phyloP scores from a whole-genome alignment of 2,888 invertebrate species.

The Brachycybe producta region DNA sequence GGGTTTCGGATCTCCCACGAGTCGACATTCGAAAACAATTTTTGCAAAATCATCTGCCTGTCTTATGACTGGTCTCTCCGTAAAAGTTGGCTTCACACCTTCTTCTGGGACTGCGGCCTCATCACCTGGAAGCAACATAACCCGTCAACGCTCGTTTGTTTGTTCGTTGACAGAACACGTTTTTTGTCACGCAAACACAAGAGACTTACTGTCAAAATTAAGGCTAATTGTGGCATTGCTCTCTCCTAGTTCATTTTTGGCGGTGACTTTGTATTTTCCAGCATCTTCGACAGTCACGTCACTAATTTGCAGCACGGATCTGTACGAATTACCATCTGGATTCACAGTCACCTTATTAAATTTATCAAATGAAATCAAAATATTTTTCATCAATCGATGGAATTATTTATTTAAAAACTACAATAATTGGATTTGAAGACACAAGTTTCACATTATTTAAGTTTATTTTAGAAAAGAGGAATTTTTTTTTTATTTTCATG shows the following conservation, averaged over 20 bases:
- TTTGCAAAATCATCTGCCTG: slow-evolving; percentile 92
- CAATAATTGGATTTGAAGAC: neutral
- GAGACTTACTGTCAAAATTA: slow-evolving; percentile 91
- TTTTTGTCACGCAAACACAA: neutral
- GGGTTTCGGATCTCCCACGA: slow-evolving; percentile 94
- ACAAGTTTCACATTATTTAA: neutral
- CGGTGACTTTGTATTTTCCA: slow-evolving; percentile 91
- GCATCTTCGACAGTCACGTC: slow-evolving; percentile 94
- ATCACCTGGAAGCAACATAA: slow-evolving; percentile 70
- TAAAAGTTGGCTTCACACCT: slow-evolving; percentile 93
- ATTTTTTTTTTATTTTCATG: too few species aligned
- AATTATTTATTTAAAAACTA: neutral
- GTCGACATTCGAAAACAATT: slow-evolving; percentile 92
- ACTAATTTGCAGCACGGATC: slow-evolving; percentile 81
- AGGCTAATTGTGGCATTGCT: slow-evolving; percentile 93
- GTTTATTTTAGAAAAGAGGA: too few species aligned
- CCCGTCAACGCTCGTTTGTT: neutral
- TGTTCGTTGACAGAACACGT: neutral
- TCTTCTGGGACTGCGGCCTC: slow-evolving; percentile 86
- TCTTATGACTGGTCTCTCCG: slow-evolving; percentile 91
- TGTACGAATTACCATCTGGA: slow-evolving; percentile 85
- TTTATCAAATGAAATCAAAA: slow-evolving; percentile 5
- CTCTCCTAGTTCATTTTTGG: slow-evolving; percentile 95
- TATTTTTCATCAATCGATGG: neutral
- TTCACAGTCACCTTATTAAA: slow-evolving; percentile 59